phyloP scores from a whole-genome alignment of 2,888 invertebrate species.

The Rotaria socialis region DNA sequence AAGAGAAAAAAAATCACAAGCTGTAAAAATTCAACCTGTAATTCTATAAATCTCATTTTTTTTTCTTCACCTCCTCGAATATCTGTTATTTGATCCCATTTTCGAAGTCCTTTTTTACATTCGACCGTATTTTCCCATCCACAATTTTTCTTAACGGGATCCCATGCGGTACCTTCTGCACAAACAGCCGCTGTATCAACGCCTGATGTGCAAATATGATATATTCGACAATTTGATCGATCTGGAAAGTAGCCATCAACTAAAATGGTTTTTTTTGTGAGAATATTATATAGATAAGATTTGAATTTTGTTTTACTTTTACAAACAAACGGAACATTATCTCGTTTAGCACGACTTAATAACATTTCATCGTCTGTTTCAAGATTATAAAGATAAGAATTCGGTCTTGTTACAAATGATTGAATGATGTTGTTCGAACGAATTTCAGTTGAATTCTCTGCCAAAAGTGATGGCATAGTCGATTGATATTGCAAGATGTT shows the following conservation, averaged over 20 bases:
- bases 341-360: not conserved
- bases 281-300: not conserved
- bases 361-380: not conserved
- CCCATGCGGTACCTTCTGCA: slow-evolving; percentile 41
- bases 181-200: slow-evolving; percentile 37
- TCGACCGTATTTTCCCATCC: slow-evolving; percentile 45
- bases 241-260: slow-evolving; percentile 46
- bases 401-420: not conserved
- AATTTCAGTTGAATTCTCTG: not conserved
- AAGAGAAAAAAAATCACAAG: not conserved
- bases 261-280: too few relatives aligned
- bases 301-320: too few relatives aligned
- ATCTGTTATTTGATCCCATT: slow-evolving; percentile 45
- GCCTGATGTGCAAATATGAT: slow-evolving; percentile 44
- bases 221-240: slow-evolving; percentile 39
- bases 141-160: slow-evolving; percentile 38
- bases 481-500: not conserved
- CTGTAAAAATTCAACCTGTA: too few relatives aligned
- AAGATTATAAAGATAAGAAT: not conserved
- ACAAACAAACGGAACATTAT: not conserved
- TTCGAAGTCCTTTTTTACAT: slow-evolving; percentile 43
- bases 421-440: not conserved
- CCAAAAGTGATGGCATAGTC: not conserved
- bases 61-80: slow-evolving; percentile 37
- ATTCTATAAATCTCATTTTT: too few relatives aligned